Evolutionary conservation across 2,113 vertebrate genomes (phyloP).

Genomic region (Fulmarus glacialis): DNA sequence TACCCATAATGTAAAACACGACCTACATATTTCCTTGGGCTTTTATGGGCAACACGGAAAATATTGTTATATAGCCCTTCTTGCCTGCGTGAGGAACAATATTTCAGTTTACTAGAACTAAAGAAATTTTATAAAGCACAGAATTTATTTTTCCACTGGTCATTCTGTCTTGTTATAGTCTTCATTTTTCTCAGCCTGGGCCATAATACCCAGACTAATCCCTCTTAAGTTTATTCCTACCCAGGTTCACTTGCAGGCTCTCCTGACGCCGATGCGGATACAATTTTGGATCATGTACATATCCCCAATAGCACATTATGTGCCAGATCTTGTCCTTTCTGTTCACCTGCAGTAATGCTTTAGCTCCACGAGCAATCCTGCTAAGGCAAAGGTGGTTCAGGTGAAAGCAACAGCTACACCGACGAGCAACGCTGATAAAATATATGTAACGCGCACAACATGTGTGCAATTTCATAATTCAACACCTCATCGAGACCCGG

Average conservation of each 20-base stretch:
- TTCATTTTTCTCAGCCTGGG: neutral
- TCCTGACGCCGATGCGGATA: rapidly evolving
- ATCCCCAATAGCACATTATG: rapidly evolving
- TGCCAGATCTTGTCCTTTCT: neutral
- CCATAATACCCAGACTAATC: neutral
- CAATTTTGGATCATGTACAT: neutral
- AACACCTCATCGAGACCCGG: rapidly evolving
- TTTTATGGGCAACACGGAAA: neutral
- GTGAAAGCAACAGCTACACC: neutral
- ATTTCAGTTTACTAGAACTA: neutral
- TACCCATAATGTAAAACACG: neutral
- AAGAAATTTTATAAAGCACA: neutral
- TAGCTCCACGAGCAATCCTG: neutral
- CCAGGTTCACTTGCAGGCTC: neutral
- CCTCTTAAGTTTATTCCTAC: neutral
- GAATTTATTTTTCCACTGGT: neutral
- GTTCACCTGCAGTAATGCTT: neutral
- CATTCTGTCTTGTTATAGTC: neutral
- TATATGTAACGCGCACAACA: rapidly evolving
- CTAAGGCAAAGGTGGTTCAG: neutral
- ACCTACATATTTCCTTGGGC: neutral
- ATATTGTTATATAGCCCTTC: neutral
- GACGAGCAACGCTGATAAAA: rapidly evolving
- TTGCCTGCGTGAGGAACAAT: neutral
- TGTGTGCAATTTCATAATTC: neutral